These are phyloP conservation scores for Danio kyathit DNA, from an alignment of 2,797 vertebrate species.

Conservation along the genomic window DNA sequence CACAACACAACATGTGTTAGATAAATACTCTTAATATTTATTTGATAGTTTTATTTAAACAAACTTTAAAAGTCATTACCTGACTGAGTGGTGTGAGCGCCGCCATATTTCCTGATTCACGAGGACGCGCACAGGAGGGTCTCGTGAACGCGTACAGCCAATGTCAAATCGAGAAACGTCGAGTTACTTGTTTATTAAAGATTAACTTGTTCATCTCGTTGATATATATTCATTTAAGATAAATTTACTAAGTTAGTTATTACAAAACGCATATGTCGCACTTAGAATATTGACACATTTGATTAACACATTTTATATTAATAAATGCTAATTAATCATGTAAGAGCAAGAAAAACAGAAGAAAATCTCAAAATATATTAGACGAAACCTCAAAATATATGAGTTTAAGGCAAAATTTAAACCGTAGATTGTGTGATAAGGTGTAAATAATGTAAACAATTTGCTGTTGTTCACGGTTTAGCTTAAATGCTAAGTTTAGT, in stretches of 20 bases:
- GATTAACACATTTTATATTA: background rate
- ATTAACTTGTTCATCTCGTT: background rate
- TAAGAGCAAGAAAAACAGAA: background rate
- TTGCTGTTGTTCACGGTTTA: no score
- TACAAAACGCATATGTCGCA: background rate
- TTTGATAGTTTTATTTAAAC: background rate
- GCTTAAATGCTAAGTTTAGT: no score
- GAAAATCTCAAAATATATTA: no score
- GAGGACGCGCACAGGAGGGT: constrained; percentile 68
- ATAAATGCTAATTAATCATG: background rate
- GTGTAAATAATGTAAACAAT: no score
- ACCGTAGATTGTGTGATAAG: no score
- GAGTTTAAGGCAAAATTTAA: no score
- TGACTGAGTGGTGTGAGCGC: constrained; percentile 89
- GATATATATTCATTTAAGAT: background rate
- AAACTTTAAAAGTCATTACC: constrained; percentile 75
- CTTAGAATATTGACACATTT: background rate
- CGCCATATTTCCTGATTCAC: constrained; percentile 90
- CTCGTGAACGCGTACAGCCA: constrained; percentile 62
- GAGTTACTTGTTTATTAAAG: background rate
- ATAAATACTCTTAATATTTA: no score
- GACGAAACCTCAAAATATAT: no score
- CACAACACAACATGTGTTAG: background rate
- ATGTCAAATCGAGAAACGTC: background rate
- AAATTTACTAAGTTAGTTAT: background rate